Evolutionary conservation across 2,797 vertebrate species (phyloP).

Genomic region (Australoheros facetus): DNA sequence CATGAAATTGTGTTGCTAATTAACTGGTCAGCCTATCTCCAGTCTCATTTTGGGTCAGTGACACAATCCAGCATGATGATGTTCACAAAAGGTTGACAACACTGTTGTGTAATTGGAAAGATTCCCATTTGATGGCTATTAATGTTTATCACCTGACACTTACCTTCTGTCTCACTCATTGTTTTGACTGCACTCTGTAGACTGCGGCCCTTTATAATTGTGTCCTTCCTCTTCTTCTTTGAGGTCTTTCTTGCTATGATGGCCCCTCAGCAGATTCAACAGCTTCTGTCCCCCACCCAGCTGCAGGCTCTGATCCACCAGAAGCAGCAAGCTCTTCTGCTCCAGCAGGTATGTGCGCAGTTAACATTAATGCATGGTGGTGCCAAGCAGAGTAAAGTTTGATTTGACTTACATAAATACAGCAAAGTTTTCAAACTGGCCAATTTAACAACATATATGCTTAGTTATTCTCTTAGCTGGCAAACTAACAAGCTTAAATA

Average conservation of each 20-base stretch:
- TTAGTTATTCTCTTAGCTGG: background rate
- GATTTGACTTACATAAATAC: background rate
- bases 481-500: background rate
- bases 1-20: slow-evolving; percentile 80
- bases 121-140: slow-evolving; percentile 46
- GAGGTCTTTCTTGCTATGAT: slow-evolving; percentile 92
- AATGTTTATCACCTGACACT: slow-evolving; percentile 60
- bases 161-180: slow-evolving; percentile 23
- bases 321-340: slow-evolving; percentile 91
- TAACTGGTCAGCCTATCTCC: slow-evolving; percentile 60
- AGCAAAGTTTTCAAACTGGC: background rate
- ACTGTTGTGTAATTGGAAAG: slow-evolving; percentile 61
- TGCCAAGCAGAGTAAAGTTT: background rate
- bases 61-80: slow-evolving; percentile 58
- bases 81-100: slow-evolving; percentile 60
- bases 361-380: background rate
- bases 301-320: slow-evolving; percentile 93
- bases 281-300: slow-evolving; percentile 84
- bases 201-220: background rate
- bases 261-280: slow-evolving; percentile 93
- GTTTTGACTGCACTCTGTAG: slow-evolving; percentile 42
- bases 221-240: slow-evolving; percentile 50
- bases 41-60: slow-evolving; percentile 68
- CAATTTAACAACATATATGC: background rate
- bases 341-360: slow-evolving; percentile 89